Evolutionary conservation across 2,113 vertebrate genomes (phyloP), one percentile per base, ranked within the genome.

Genomic region (Podarcis cretensis): DNA sequence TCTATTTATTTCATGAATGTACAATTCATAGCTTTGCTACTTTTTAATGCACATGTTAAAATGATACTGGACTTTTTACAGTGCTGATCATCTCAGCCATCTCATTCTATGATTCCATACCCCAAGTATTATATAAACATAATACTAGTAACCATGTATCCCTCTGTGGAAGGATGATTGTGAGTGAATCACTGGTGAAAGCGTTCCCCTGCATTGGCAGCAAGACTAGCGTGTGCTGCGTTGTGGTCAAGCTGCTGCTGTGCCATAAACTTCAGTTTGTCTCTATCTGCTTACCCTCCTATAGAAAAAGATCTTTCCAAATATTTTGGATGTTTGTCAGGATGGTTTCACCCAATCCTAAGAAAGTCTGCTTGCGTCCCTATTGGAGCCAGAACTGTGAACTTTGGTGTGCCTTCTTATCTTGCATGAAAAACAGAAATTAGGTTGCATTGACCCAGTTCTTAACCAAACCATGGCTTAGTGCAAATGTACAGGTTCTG

Each of bases 1-100:
- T 40, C 65, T 9, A 27, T 0, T 0, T 0, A 0, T 81, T 85
- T 88, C 37, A 30, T 84, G 32, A 25, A 18, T 6, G 0, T 66
- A 23, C n/a, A 54, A 3, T 69, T 89, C n/a, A 75, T 13, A 35
- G 43, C 68, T 18, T 20, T 20, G n/a, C 32, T 12, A n/a, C 6
- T 74, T 85, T 71, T 54, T 16, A 27, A 57, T 79, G 83, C 21
- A 30, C 57, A 59, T 20, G 1, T 75, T 40, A 81, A 81, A 71
- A 81, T 81, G 66, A 69, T 6, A 78, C 74, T 27, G 23, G 43
- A 9, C 25, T 83, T 40, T 13, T 5, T 37, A 10, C 18, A 37
- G 73, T 85, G 6, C 54, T 30, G 73, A 13, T 23, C 32, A 65
- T 66, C 54, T 84, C 43, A 59, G 20, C 20, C 10, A 23, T 75